These are phyloP conservation scores for Spondyliosoma cantharus DNA, from an alignment of 2,797 vertebrate genomes.

Conservation along the genomic window DNA sequence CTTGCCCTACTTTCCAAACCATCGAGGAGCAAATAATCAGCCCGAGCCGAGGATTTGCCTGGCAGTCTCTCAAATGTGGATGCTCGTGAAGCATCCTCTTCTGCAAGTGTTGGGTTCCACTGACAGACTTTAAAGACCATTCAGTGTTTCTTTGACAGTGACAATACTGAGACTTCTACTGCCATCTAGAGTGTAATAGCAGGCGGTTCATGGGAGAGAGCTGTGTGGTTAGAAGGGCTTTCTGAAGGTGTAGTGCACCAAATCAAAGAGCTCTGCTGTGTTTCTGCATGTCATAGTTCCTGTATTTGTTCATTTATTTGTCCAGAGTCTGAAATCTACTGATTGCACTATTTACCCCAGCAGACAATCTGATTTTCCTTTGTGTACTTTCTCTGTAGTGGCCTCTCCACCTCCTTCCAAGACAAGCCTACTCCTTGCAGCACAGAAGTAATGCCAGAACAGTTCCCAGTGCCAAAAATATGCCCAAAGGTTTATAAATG, in stretches of 20 bases:
- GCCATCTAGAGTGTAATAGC: conserved; percentile 72
- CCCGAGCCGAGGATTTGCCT: conserved; percentile 67
- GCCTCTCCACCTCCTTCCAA: conserved; percentile 32
- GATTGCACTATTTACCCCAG: conserved; percentile 11
- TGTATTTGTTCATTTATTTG: background rate
- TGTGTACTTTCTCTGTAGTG: conserved; percentile 6
- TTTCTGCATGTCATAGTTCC: background rate
- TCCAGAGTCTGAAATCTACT: conserved; percentile 1
- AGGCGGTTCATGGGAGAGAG: conserved; percentile 19
- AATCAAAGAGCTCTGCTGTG: conserved; percentile 2
- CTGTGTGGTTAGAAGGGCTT: background rate
- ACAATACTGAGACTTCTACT: conserved; percentile 68
- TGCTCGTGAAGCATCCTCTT: conserved; percentile 66
- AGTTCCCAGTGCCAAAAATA: conserved; percentile 55
- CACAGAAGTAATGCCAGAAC: conserved; percentile 56
- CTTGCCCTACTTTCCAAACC: conserved; percentile 76
- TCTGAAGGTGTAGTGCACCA: background rate
- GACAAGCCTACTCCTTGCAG: conserved; percentile 24
- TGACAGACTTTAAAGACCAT: conserved; percentile 32
- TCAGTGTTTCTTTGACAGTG: conserved; percentile 2
- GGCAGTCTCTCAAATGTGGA: conserved; percentile 70
- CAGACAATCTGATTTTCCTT: conserved; percentile 1
- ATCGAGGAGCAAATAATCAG: conserved; percentile 75
- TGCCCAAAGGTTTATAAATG: conserved; percentile 71
- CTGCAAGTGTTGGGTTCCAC: conserved; percentile 59